Base-by-base conservation (phyloP, 2,113 vertebrate species). In the Haplochromis vanheusdeni region DNA sequence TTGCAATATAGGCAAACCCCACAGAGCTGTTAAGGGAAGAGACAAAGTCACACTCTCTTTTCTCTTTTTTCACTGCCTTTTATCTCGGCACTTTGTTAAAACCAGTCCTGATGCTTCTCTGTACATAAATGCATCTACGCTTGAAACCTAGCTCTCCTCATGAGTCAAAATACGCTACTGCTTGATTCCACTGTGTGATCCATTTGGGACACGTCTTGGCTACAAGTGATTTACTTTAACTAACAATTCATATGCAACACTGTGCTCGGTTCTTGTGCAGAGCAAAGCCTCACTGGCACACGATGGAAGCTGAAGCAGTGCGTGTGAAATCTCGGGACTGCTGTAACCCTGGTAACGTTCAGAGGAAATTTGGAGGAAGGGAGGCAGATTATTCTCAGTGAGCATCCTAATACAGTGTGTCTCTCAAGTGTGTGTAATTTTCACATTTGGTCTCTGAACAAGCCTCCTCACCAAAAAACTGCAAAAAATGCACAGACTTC, bases 261-360 rank as follows among this genome's bases (percentile, higher is more conserved):
- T 40, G 3, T 21, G 28, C 51, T 83, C 42, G 40, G 21, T 85
- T 60, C 73, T 35, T 56, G 49, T 83, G 79, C 21, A 70, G 51
- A 80, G 56, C 81, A 73, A 87, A 89, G 82, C 85, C 82, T 86
- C 87, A 75, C 80, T 68, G 86, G 83, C 89, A 84, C 88, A 87
- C 49, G 81, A 54, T 73, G 58, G 84, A 84, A 93, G 90, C 28
- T 75, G 86, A 91, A 90, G 81, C 82, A 51, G 68, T 73, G 65
- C 52, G 79, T 87, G 58, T 54, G 80, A 91, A 90, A 91, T 93
- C 81, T 82, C 70, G 40, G 73, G 70, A 83, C 89, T 90, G 87
- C 90, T 28, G 95, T 95, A 94, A 94, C 94, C 94, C 85, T 95
- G 94, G 94, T 91, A 95, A 94, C 93, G 62, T 89, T 92, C 89